Conservation (phyloP, 2,113 vertebrate species). For the Macquaria ambigua region DNA sequence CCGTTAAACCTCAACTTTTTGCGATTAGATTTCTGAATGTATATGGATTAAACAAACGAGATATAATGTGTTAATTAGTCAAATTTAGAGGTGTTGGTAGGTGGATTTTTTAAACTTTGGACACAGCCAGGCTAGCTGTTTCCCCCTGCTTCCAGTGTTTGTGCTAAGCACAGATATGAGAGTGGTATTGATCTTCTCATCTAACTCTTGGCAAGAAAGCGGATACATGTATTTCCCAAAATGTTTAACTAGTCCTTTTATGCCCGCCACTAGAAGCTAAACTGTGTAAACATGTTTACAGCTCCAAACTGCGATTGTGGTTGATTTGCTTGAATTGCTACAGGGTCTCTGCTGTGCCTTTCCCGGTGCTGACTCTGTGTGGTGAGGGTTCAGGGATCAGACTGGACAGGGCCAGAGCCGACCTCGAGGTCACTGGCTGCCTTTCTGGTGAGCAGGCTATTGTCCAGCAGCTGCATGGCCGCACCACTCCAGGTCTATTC, state of each 20-base stretch:
- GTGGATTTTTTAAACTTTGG: background rate
- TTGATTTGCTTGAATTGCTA: conserved; percentile 42
- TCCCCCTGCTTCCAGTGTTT: background rate
- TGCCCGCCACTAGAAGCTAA: background rate
- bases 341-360: conserved; percentile 22
- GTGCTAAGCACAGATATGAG: background rate
- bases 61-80: background rate
- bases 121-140: background rate
- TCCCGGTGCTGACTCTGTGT: conserved; percentile 53
- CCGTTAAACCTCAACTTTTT: background rate
- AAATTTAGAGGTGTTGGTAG: background rate
- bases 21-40: background rate
- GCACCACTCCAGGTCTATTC: conserved; percentile 69
- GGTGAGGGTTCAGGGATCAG: conserved; percentile 66
- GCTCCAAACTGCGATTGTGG: background rate
- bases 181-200: background rate
- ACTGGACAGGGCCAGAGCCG: conserved; percentile 40
- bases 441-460: conserved; percentile 76
- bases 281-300: conserved; percentile 8
- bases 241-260: background rate
- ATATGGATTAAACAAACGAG: background rate
- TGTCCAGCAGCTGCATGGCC: conserved; percentile 71
- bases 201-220: background rate
- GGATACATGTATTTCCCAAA: background rate
- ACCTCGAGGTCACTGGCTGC: conserved; percentile 68